These are phyloP conservation scores for Diabrotica virgifera DNA, from an alignment of 1,140 invertebrate species.

Conservation along the genomic window DNA sequence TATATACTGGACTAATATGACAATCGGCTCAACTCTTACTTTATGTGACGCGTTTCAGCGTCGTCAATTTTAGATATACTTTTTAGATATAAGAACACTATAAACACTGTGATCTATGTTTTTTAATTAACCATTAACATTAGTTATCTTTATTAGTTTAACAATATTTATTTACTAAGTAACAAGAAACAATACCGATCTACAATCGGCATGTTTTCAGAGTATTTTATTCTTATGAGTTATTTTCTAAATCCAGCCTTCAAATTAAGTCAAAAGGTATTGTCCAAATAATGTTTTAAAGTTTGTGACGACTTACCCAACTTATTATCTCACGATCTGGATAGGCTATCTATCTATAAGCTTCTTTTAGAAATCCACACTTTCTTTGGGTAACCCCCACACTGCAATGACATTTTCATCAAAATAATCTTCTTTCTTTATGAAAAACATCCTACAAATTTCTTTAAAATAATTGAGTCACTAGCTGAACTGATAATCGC, in stretches of 20 bases:
- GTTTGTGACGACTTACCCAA: background rate
- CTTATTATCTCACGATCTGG: background rate
- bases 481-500: too few relatives aligned
- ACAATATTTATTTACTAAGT: constrained; percentile 19
- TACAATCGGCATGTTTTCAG: constrained; percentile 1
- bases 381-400: too few relatives aligned
- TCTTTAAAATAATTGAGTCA: too few relatives aligned
- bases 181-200: constrained; percentile 9
- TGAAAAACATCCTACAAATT: too few relatives aligned
- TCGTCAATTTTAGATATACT: constrained; percentile 16
- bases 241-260: constrained; percentile 19
- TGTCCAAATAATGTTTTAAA: constrained; percentile 5
- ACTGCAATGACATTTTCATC: too few relatives aligned
- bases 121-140: constrained; percentile 14
- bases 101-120: constrained; percentile 6
- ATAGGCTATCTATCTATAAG: background rate
- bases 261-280: constrained; percentile 10
- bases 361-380: too few relatives aligned
- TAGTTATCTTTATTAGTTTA: constrained; percentile 17
- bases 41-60: background rate
- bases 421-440: too few relatives aligned
- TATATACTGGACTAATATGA: background rate
- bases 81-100: constrained; percentile 18
- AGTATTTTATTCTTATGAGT: constrained; percentile 13
- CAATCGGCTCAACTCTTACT: background rate